Evolutionary conservation across 92 coral and sea anemone species (phyloP).

Genomic region (Umimayanthus kanabou): DNA sequence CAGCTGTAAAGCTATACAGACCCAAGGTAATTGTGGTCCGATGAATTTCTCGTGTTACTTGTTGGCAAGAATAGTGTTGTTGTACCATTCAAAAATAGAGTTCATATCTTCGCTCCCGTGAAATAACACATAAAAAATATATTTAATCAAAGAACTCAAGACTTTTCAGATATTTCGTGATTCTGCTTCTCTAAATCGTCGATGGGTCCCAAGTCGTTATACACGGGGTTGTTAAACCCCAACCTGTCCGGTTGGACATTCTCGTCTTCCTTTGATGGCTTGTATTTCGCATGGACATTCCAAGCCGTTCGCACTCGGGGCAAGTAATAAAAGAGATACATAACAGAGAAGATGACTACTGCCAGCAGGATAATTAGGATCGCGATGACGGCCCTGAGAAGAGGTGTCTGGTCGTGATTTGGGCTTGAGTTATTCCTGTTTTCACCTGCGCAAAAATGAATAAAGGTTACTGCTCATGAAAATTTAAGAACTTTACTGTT

Average conservation of each 20-base stretch:
- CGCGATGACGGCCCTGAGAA: slow-evolving; percentile 15
- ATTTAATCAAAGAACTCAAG: neutral
- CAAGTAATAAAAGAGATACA: neutral
- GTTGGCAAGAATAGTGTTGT: neutral
- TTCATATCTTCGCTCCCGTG: neutral
- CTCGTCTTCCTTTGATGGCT: neutral
- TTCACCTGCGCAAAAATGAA: neutral
- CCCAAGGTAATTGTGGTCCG: too few relatives aligned
- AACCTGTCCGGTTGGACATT: neutral
- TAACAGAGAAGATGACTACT: neutral
- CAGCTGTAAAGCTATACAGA: too few relatives aligned
- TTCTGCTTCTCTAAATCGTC: neutral
- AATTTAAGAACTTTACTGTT: too few relatives aligned
- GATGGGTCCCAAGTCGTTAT: neutral
- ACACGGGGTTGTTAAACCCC: slow-evolving; percentile 18
- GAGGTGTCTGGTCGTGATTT: slow-evolving; percentile 7
- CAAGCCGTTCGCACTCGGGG: slow-evolving; percentile 26
- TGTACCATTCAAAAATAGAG: neutral
- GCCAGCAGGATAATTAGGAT: neutral
- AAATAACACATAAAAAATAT: too few relatives aligned
- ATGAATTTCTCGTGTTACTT: too few relatives aligned
- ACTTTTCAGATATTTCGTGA: neutral
- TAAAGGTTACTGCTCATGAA: too few relatives aligned
- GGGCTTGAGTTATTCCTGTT: neutral
- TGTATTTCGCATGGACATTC: slow-evolving; percentile 8